These are phyloP conservation scores for Acropternis orthonyx DNA, from an alignment of 2,797 vertebrate species.

Conservation along the genomic window DNA sequence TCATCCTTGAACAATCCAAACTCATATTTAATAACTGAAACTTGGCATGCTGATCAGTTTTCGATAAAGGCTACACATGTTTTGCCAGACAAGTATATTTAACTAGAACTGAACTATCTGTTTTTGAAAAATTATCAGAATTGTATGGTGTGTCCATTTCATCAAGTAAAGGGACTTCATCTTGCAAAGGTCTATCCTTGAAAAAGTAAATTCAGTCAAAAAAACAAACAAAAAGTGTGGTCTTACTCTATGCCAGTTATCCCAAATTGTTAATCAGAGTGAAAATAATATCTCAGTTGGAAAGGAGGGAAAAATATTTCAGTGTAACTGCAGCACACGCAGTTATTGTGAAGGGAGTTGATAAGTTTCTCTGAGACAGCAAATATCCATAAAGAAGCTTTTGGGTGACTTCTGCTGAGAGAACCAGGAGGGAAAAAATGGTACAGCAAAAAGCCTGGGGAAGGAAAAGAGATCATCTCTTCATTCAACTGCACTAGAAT, in stretches of 20 bases:
- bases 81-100: not conserved
- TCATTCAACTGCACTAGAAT: not conserved
- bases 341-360: not conserved
- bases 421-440: rapidly evolving
- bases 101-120: not conserved
- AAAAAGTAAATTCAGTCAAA: not conserved
- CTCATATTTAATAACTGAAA: conserved; percentile 10
- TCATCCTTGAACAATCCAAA: not conserved
- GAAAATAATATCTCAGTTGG: not conserved
- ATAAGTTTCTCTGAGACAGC: not conserved
- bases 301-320: not conserved
- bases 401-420: not conserved
- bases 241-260: not conserved
- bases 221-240: not conserved
- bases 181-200: not conserved
- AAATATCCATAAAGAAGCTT: not conserved
- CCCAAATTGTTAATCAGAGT: not conserved
- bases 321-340: not conserved
- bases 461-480: not conserved
- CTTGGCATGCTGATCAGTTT: not conserved
- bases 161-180: not conserved
- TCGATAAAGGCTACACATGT: not conserved
- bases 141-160: not conserved
- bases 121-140: not conserved
- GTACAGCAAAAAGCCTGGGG: not conserved